A percentile compares a stretch with the other conserved stretches of the same genome.
phyloP scores from a whole-genome alignment of 2,797 vertebrate genomes.

The Gymnopithys bicolor region DNA sequence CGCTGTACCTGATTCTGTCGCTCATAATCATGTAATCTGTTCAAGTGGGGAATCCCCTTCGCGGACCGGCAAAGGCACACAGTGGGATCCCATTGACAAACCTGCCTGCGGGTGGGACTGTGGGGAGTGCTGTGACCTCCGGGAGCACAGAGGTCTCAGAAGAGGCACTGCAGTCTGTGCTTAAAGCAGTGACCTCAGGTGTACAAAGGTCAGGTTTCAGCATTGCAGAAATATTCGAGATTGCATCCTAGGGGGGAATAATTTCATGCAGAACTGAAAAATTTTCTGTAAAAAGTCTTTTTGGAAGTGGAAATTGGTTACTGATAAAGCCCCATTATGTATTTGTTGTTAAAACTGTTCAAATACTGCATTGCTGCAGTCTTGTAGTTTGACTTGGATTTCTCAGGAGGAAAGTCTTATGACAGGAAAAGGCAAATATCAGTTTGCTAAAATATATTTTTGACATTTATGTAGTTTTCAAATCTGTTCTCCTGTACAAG shows the following conservation, averaged over 20 bases:
- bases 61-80: rapidly evolving
- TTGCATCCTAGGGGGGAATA: neutral
- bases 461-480: neutral
- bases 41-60: rapidly evolving
- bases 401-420: neutral
- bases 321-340: neutral
- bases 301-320: neutral
- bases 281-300: neutral
- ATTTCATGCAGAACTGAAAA: neutral
- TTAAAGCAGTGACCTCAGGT: neutral
- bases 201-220: neutral
- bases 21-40: rapidly evolving
- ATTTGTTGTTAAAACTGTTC: neutral
- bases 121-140: no score
- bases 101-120: neutral
- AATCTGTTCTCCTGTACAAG: neutral
- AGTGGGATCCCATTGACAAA: rapidly evolving
- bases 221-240: neutral
- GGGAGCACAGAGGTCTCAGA: neutral
- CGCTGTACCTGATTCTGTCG: rapidly evolving
- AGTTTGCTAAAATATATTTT: neutral
- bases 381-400: neutral
- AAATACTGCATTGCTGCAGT: neutral
- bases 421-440: neutral
- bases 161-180: neutral